These are phyloP conservation scores for Zapus hudsonius DNA, from an alignment of 2,113 vertebrate genomes.

Conservation along the genomic window DNA sequence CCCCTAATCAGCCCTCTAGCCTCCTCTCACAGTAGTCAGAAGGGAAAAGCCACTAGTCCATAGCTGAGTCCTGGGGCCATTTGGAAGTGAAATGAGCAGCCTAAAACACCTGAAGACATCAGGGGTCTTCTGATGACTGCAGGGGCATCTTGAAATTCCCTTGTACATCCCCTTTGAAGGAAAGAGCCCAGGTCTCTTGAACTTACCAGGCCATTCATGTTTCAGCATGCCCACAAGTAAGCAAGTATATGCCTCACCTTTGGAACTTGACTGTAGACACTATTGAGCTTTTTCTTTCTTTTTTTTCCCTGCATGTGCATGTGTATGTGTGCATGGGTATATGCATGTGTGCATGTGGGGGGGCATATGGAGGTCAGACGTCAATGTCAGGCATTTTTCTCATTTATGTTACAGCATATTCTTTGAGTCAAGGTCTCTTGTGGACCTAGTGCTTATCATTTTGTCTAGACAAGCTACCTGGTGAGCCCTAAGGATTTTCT, in stretches of 20 bases:
- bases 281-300: background rate
- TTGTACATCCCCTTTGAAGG: background rate
- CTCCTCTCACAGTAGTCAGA: background rate
- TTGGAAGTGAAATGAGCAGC: background rate
- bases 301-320: background rate
- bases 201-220: background rate
- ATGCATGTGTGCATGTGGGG: too few relatives aligned
- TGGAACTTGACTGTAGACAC: background rate
- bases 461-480: too few relatives aligned
- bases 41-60: background rate
- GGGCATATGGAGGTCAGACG: too few relatives aligned
- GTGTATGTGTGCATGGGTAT: too few relatives aligned
- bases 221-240: background rate
- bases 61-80: background rate
- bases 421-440: too few relatives aligned
- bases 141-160: background rate
- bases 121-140: background rate
- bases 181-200: background rate
- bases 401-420: too few relatives aligned
- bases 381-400: too few relatives aligned
- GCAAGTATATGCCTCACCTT: rapidly evolving
- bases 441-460: too few relatives aligned
- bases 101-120: background rate
- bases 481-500: too few relatives aligned
- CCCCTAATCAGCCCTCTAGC: background rate